Evolutionary conservation across 2,888 invertebrate species (phyloP).

Genomic region (Villa cingulata): DNA sequence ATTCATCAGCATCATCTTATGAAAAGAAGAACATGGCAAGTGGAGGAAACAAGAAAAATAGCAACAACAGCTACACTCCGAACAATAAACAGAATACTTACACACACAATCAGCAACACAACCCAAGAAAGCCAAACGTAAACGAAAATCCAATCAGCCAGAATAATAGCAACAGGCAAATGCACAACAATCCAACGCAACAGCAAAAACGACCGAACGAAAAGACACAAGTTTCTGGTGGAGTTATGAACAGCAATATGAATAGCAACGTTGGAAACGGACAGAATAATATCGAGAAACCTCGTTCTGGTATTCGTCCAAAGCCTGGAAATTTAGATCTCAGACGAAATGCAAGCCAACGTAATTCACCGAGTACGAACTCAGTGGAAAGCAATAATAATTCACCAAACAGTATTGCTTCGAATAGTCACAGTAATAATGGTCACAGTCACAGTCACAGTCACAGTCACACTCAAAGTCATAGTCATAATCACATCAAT

Average conservation of each 20-base stretch:
- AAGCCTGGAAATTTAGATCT: constrained; percentile 29
- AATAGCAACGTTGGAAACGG: constrained; percentile 10
- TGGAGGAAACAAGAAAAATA: constrained; percentile 8
- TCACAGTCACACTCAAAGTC: constrained; percentile 15
- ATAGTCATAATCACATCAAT: constrained; percentile 13
- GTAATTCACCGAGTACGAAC: constrained; percentile 36
- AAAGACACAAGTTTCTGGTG: background rate
- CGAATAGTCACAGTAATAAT: constrained; percentile 18
- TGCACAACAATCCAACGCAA: background rate
- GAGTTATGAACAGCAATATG: constrained; percentile 9
- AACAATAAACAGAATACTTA: constrained; percentile 2
- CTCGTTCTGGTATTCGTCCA: constrained; percentile 18
- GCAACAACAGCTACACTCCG: constrained; percentile 8
- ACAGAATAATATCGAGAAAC: constrained; percentile 9
- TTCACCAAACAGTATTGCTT: constrained; percentile 34
- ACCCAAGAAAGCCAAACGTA: background rate
- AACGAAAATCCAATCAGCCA: background rate
- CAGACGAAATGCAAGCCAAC: constrained; percentile 30
- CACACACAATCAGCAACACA: constrained; percentile 3
- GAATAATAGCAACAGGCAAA: background rate
- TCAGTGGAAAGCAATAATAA: constrained; percentile 35
- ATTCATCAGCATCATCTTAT: constrained; percentile 3
- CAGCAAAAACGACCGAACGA: background rate
- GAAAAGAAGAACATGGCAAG: constrained; percentile 2
- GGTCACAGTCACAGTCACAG: constrained; percentile 12